phyloP scores from a whole-genome alignment of 2,888 invertebrate species.

The Herminia tarsipennalis region DNA sequence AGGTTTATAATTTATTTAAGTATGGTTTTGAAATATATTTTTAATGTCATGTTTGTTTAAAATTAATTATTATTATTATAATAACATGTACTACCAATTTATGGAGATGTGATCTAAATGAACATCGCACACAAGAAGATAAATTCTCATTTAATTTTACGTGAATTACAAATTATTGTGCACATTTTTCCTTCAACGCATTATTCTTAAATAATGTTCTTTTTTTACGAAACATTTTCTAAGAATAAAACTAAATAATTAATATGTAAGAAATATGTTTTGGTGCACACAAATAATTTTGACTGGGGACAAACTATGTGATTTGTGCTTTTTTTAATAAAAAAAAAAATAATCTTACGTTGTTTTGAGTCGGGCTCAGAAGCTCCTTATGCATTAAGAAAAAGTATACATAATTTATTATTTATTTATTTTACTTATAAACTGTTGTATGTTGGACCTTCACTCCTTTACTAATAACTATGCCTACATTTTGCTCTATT shows the following conservation, averaged over 20 bases:
- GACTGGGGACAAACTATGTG: conserved; percentile 31
- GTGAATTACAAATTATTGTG: conserved; percentile 17
- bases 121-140: too few relatives aligned
- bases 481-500: conserved; percentile 20
- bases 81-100: too few relatives aligned
- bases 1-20: too few relatives aligned
- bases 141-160: too few relatives aligned
- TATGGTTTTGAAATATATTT: too few relatives aligned
- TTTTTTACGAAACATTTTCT: conserved; percentile 13
- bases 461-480: conserved; percentile 27
- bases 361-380: conserved; percentile 71
- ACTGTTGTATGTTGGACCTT: conserved; percentile 80
- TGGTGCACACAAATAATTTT: conserved; percentile 33
- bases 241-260: conserved; percentile 8
- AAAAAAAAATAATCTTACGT: conserved; percentile 66
- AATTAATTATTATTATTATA: too few relatives aligned
- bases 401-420: conserved; percentile 45
- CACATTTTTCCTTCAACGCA: conserved; percentile 15
- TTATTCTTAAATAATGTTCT: conserved; percentile 14
- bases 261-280: neutral
- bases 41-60: too few relatives aligned
- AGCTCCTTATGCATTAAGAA: conserved; percentile 70
- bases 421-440: conserved; percentile 38
- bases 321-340: conserved; percentile 43
- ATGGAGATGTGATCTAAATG: too few relatives aligned